phyloP scores from a whole-genome alignment of 2,888 invertebrate species.

The Phrixothrix hirtus region DNA sequence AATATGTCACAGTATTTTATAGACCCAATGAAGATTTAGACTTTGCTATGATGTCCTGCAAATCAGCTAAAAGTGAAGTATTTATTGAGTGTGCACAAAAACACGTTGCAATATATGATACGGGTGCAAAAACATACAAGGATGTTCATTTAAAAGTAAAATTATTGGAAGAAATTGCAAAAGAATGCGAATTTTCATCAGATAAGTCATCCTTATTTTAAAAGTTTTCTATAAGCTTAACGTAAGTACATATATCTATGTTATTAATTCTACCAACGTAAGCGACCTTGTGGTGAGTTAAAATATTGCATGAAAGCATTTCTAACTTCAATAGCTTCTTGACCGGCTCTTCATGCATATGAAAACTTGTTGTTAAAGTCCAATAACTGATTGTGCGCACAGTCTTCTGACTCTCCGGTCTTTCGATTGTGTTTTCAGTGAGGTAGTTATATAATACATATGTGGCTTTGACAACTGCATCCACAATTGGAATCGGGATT shows the following conservation, averaged over 20 bases:
- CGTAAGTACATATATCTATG: too few species aligned
- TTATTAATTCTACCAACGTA: background rate
- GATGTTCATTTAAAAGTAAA: too few species aligned
- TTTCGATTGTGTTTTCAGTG: too few species aligned
- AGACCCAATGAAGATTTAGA: too few species aligned
- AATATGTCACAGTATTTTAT: too few species aligned
- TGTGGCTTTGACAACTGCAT: too few species aligned
- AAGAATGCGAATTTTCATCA: background rate
- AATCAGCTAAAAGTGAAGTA: background rate
- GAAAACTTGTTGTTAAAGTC: background rate
- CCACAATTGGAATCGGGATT: too few species aligned
- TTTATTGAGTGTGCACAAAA: background rate
- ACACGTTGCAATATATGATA: background rate
- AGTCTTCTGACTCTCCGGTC: too few species aligned
- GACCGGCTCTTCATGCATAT: background rate
- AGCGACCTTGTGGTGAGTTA: conserved; percentile 2
- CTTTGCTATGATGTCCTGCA: too few species aligned
- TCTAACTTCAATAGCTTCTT: background rate
- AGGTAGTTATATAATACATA: too few species aligned
- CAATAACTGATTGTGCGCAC: background rate
- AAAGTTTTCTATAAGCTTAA: background rate
- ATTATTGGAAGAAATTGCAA: too few species aligned
- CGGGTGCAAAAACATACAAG: too few species aligned
- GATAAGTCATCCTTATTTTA: background rate
- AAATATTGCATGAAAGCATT: background rate